Evolutionary conservation across 2,888 invertebrate species (phyloP).

Genomic region (Apodemia zela): DNA sequence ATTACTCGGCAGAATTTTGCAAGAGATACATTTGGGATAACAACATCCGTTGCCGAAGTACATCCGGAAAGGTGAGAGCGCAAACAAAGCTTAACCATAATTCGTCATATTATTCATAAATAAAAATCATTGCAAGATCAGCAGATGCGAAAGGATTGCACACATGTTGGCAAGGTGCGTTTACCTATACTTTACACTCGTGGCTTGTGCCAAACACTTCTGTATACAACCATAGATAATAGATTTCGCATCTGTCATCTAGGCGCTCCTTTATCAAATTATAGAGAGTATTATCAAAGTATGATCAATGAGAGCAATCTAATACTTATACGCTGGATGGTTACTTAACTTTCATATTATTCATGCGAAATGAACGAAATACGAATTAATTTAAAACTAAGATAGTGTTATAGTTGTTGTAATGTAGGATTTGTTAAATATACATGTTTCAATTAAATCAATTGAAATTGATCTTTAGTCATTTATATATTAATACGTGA

Average conservation of each 20-base stretch:
- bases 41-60: constrained; percentile 63
- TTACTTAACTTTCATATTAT: background rate
- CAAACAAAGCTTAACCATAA: constrained; percentile 67
- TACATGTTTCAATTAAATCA: too few relatives aligned
- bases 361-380: background rate
- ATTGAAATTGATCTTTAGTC: too few relatives aligned
- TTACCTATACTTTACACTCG: constrained; percentile 36
- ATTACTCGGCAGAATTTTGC: constrained; percentile 41
- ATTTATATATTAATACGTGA: too few relatives aligned
- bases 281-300: constrained; percentile 25
- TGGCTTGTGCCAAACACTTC: constrained; percentile 71
- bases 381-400: background rate
- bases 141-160: constrained; percentile 79
- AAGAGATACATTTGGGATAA: constrained; percentile 51
- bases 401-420: too few relatives aligned
- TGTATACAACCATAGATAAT: constrained; percentile 50
- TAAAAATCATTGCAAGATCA: constrained; percentile 74
- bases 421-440: too few relatives aligned
- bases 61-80: constrained; percentile 76
- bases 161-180: constrained; percentile 73
- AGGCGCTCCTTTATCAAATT: background rate
- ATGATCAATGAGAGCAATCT: background rate
- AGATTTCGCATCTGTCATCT: constrained; percentile 53
- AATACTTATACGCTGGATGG: background rate
- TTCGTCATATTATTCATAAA: constrained; percentile 79